Percentiles rank a stretch among this genome's conserved stretches.
phyloP scores from a whole-genome alignment of 35 echinoderm and acorn worm species.

The Heliocidaris tuberculata region DNA sequence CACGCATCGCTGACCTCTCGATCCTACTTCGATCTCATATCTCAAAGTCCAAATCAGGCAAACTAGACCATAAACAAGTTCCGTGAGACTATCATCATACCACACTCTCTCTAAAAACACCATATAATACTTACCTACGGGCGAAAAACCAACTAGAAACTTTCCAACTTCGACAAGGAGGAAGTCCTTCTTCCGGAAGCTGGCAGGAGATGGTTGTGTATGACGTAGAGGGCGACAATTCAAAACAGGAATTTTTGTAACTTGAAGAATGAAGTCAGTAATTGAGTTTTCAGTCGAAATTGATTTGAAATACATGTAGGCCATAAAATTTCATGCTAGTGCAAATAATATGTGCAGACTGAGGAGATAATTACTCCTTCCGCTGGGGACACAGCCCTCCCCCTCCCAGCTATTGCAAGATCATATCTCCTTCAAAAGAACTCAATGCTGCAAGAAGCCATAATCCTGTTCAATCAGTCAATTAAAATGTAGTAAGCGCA shows the following conservation, averaged over 20 bases:
- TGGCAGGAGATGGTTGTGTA: background rate
- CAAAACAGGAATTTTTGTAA: background rate
- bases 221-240: background rate
- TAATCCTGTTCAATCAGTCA: too few relatives aligned
- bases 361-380: too few relatives aligned
- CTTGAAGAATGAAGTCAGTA: background rate
- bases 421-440: too few relatives aligned
- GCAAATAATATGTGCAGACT: too few relatives aligned
- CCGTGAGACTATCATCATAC: background rate
- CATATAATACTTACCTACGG: background rate
- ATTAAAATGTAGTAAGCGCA: too few relatives aligned
- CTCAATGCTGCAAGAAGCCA: too few relatives aligned
- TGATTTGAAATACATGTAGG: too few relatives aligned
- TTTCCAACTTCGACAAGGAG: background rate
- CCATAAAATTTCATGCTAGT: too few relatives aligned
- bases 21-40: background rate
- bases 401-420: too few relatives aligned
- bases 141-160: constrained; percentile 9
- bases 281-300: too few relatives aligned
- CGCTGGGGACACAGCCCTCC: too few relatives aligned
- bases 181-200: background rate
- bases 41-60: background rate
- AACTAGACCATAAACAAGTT: background rate
- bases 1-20: background rate
- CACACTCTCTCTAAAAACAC: background rate